phyloP scores from a whole-genome alignment of 2,113 vertebrate species.

The Malurus elegans region DNA sequence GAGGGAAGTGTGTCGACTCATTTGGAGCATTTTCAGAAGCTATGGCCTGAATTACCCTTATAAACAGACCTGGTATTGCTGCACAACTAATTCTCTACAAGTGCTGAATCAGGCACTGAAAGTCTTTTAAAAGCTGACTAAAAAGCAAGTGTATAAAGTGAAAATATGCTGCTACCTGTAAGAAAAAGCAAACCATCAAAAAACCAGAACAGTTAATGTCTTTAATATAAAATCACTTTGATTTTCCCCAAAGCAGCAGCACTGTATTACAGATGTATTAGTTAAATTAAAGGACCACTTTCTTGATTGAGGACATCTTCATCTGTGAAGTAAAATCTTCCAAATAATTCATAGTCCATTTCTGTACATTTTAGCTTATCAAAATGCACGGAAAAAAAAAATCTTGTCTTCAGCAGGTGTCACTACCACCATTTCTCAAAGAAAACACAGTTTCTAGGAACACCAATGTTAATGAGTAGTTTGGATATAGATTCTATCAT shows the following conservation, averaged over 20 bases:
- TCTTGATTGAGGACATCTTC: neutral
- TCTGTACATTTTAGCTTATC: neutral
- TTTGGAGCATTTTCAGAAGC: neutral
- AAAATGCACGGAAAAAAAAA: neutral
- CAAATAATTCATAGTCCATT: neutral
- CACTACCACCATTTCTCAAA: slow-evolving; percentile 98
- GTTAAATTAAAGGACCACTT: slow-evolving; percentile 13
- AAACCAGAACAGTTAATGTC: neutral
- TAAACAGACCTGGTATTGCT: neutral
- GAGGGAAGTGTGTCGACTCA: neutral
- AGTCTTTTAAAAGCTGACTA: neutral
- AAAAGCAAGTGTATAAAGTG: neutral
- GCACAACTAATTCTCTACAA: neutral
- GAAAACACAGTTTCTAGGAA: slow-evolving; percentile 80
- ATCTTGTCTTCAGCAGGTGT: neutral
- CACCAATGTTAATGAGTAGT: slow-evolving; percentile 74
- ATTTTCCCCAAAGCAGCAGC: neutral
- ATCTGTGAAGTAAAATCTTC: neutral
- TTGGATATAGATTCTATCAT: slow-evolving; percentile 90
- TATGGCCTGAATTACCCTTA: neutral
- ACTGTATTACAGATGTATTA: neutral
- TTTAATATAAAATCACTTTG: slow-evolving; percentile 41
- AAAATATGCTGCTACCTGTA: neutral
- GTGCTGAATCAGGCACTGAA: neutral
- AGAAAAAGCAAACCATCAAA: neutral